Evolutionary conservation across 2,113 vertebrate species (phyloP).

Genomic region (Pithys albifrons): DNA sequence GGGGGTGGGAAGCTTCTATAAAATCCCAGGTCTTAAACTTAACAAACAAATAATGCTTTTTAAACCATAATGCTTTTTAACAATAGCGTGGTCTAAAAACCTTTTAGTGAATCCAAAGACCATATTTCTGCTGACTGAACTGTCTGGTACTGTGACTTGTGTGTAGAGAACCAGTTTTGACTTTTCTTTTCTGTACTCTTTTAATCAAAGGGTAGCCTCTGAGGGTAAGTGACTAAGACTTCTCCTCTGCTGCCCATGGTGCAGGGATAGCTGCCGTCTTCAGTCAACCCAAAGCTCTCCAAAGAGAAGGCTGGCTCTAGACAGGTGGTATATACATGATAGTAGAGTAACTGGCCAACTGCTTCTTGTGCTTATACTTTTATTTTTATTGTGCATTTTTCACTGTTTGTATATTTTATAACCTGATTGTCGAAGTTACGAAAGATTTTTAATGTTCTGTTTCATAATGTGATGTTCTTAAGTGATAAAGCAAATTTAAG

Average conservation of each 20-base stretch:
- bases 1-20: conserved; percentile 18
- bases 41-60: background rate
- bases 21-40: background rate
- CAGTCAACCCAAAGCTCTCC: conserved; percentile 84
- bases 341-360: conserved; percentile 80
- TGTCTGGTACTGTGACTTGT: conserved; percentile 82
- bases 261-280: conserved; percentile 86
- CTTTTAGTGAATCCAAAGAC: conserved; percentile 59
- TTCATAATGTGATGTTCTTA: conserved; percentile 14
- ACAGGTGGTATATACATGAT: conserved; percentile 81
- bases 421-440: conserved; percentile 21
- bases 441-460: background rate
- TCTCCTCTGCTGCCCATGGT: conserved; percentile 88
- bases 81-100: background rate
- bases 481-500: background rate
- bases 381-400: conserved; percentile 53
- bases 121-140: conserved; percentile 80
- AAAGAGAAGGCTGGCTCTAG: conserved; percentile 84
- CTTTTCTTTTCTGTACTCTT: conserved; percentile 89
- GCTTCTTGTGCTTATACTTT: conserved; percentile 74
- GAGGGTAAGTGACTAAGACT: conserved; percentile 91
- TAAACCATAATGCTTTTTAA: background rate
- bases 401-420: conserved; percentile 61
- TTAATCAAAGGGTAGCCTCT: conserved; percentile 89
- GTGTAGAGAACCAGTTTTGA: conserved; percentile 85